phyloP scores from a whole-genome alignment of 2,113 vertebrate species.

The Lutjanus erythropterus region DNA sequence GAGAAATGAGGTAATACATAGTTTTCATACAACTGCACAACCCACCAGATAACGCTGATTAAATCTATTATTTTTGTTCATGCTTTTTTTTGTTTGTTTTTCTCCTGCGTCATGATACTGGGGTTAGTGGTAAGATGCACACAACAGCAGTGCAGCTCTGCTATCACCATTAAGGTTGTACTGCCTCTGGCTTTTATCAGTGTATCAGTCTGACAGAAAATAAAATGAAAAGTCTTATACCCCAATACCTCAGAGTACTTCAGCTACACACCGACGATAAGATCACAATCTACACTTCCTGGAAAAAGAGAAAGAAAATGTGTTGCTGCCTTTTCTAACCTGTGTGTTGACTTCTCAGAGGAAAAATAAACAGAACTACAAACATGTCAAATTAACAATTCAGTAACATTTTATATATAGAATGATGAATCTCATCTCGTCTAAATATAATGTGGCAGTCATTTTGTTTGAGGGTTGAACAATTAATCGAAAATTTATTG shows the following conservation, averaged over 20 bases:
- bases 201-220: constrained; percentile 62
- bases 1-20: constrained; percentile 20
- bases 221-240: constrained; percentile 53
- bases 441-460: background rate
- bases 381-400: background rate
- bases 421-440: background rate
- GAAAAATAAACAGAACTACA: background rate
- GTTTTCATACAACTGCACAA: background rate
- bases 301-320: constrained; percentile 17
- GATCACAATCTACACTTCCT: constrained; percentile 68
- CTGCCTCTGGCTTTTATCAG: constrained; percentile 37
- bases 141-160: background rate
- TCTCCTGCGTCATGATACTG: background rate
- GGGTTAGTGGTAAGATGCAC: background rate
- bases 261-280: constrained; percentile 51
- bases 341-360: background rate
- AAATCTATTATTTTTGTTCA: background rate
- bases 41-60: constrained; percentile 1
- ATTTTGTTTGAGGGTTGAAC: no score
- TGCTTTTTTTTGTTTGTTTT: no score
- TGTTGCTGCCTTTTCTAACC: background rate
- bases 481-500: no score
- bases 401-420: background rate
- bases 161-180: constrained; percentile 27
- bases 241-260: constrained; percentile 27